These are phyloP conservation scores for Cacatua alba DNA, from an alignment of 2,113 vertebrate species.

Conservation along the genomic window DNA sequence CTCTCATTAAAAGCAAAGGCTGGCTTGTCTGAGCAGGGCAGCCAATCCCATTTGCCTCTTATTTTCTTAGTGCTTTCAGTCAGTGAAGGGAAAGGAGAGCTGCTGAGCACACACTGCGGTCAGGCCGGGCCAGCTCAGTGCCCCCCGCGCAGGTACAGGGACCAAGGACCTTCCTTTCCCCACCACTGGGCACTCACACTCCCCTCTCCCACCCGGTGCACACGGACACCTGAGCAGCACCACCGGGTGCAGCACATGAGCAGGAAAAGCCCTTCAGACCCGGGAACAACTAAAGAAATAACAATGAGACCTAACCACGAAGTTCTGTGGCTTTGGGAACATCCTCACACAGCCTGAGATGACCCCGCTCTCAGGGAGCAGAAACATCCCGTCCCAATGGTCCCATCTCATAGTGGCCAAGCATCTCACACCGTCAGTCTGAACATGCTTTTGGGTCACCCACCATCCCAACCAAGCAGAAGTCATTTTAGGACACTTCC, in stretches of 20 bases:
- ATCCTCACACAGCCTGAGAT: not conserved
- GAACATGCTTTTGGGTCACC: rapidly evolving
- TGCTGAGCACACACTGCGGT: not conserved
- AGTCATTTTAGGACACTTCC: not conserved
- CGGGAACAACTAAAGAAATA: not conserved
- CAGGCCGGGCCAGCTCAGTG: not conserved
- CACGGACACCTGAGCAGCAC: not conserved
- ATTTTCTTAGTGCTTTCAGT: not conserved
- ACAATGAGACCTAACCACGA: not conserved
- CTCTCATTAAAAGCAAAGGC: conserved; percentile 7
- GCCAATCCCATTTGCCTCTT: not conserved
- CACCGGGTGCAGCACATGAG: rapidly evolving
- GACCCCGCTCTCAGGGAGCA: not conserved
- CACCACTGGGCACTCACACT: not conserved
- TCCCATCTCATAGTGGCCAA: not conserved
- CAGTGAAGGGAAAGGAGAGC: not conserved
- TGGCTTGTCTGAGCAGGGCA: not conserved
- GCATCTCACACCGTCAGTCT: not conserved
- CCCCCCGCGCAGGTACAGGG: not conserved
- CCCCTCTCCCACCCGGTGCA: not conserved
- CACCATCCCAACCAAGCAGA: not conserved
- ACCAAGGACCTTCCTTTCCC: not conserved
- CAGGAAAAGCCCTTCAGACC: not conserved
- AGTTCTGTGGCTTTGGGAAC: not conserved
- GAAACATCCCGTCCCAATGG: not conserved